Conservation (phyloP, 2,113 vertebrate species). For the Panthera leo region DNA sequence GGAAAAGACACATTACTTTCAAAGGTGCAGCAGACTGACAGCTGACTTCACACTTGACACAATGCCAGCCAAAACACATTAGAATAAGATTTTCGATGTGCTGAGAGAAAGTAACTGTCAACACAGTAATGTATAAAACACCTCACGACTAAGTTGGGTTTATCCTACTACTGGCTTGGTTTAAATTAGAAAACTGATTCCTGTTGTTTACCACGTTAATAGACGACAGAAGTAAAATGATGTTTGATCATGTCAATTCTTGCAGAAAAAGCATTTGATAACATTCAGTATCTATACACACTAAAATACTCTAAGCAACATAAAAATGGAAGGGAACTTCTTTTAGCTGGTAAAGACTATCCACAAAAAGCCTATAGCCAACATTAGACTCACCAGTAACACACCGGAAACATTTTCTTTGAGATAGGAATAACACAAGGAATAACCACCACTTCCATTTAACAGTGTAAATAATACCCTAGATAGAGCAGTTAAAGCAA, state of each 20-base stretch:
- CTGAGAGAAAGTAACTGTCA: neutral
- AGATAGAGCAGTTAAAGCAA: neutral
- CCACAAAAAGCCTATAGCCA: neutral
- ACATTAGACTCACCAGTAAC: neutral
- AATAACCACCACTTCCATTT: neutral
- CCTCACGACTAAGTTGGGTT: neutral
- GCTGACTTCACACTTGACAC: neutral
- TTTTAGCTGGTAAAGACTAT: neutral
- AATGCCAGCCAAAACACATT: neutral
- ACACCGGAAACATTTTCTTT: neutral
- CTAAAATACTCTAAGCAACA: neutral
- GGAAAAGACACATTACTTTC: neutral
- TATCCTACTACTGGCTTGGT: neutral
- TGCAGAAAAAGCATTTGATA: neutral
- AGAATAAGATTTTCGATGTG: neutral
- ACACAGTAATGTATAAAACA: neutral
- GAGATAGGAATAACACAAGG: neutral
- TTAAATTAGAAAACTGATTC: neutral
- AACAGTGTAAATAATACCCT: neutral
- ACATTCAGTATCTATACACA: neutral
- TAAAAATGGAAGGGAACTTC: neutral
- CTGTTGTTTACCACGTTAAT: neutral
- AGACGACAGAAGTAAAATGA: neutral
- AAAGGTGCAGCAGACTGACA: neutral
- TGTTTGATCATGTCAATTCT: neutral